Base-by-base conservation (phyloP, 2,113 vertebrate genomes). In the Cryptotis parvus region DNA sequence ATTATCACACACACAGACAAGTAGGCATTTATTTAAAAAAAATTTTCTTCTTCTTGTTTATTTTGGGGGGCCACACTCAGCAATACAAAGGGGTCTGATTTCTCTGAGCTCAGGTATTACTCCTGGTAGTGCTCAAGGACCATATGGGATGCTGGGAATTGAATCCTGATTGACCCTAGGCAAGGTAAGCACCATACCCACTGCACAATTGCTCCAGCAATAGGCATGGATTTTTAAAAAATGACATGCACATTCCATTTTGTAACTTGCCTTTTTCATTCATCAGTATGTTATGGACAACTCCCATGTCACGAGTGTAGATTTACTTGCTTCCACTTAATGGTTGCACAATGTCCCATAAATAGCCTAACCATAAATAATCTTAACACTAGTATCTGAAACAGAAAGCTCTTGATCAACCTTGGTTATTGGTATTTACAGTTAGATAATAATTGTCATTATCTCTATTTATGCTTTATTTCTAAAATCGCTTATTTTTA, bases 401-500 rank as follows among this genome's bases (percentile, higher is more conserved):
- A 69, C 24, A 88, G 33, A 85, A 89, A 68, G 27, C 43, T 65
- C 63, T 91, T 37, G 72, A 45, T 58, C 90, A 84, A 87, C 55
- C 39, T 20, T 78, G 41, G 6, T 39, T 92, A 74, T 65, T 33
- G 39, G 26, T 70, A 45, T 76, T 92, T 76, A 75, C 41, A 84
- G 27, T 63, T 45, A 78, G 70, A 66, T 18, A 49, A 80, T 55
- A 88, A 91, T 85, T 77, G 76, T 4, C 39, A 18, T 73, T 49
- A 70, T 65, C 9, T 37, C 66, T 37, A 74, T 78, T 83, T 74
- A 80, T 43, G 58, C 4, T 45, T 83, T 82, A 39, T 88, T 15
- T 73, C 69, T 88, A 81, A 92, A 79, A 92, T 33, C 70, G 6
- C 81, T 16, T 78, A 73, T 86, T 82, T 85, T 3, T n/a, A 63